Percentiles rank a stretch among this genome's conserved stretches.
Conservation (phyloP, 2,113 vertebrate genomes). For the Addax nasomaculatus region DNA sequence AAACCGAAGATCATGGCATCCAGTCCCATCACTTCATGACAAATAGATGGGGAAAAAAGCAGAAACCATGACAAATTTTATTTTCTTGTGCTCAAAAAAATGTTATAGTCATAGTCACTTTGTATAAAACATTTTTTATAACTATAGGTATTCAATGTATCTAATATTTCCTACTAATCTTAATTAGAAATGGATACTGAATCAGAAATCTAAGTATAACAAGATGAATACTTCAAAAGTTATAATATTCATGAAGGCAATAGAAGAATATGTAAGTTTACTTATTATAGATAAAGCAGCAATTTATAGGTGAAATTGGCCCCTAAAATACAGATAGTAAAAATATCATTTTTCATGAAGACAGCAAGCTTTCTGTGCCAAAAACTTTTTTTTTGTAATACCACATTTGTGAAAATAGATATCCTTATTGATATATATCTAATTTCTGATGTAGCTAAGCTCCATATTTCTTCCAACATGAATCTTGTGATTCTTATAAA, state of each 20-base stretch:
- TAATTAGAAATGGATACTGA: neutral
- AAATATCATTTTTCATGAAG: neutral
- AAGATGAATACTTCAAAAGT: neutral
- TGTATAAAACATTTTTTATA: neutral
- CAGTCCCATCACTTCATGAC: neutral
- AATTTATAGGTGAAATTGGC: constrained; percentile 1
- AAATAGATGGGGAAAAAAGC: neutral
- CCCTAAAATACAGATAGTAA: constrained; percentile 20
- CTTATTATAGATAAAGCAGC: constrained; percentile 42
- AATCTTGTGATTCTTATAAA: neutral
- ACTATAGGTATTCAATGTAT: neutral
- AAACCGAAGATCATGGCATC: neutral
- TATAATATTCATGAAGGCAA: neutral
- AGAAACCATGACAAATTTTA: neutral
- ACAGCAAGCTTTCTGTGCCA: neutral
- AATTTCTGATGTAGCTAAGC: neutral
- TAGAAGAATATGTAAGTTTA: constrained; percentile 57
- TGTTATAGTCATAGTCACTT: neutral
- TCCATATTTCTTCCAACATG: neutral
- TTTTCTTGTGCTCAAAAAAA: neutral
- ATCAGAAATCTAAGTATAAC: neutral
- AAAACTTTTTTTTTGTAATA: neutral
- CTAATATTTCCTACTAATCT: neutral
- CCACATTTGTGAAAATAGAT: neutral
- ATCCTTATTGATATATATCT: neutral